Conservation (phyloP, 2,797 vertebrate genomes). For the Chrosomus eos region DNA sequence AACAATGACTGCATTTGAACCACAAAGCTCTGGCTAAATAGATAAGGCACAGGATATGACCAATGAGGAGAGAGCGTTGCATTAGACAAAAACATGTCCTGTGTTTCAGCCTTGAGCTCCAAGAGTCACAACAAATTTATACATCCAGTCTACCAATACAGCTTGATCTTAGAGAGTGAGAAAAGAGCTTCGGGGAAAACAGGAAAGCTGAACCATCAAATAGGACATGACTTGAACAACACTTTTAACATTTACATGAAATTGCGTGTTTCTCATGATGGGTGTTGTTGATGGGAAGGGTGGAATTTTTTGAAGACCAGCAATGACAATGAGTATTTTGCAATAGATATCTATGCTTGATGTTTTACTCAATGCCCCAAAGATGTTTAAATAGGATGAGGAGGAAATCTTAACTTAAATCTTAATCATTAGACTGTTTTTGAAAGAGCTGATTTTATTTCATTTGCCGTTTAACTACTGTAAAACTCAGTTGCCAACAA, state of each 20-base stretch:
- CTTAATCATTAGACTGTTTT: background rate
- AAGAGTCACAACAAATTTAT: conserved; percentile 19
- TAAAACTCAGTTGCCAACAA: background rate
- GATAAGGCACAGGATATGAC: conserved; percentile 58
- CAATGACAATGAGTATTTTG: conserved; percentile 16
- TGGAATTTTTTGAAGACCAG: conserved; percentile 3
- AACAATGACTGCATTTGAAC: conserved; percentile 4
- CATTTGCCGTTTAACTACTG: background rate
- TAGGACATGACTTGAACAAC: background rate
- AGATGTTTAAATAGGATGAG: background rate
- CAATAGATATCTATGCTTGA: background rate
- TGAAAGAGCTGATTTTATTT: background rate
- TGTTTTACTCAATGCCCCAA: background rate
- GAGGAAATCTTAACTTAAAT: background rate
- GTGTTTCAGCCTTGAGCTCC: background rate
- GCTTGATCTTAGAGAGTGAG: background rate
- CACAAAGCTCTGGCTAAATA: conserved; percentile 31
- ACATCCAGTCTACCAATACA: background rate
- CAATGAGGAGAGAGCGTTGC: conserved; percentile 30
- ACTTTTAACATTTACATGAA: background rate
- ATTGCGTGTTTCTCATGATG: background rate
- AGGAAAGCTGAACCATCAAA: background rate
- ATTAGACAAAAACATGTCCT: conserved; percentile 55
- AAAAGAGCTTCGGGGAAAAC: background rate
- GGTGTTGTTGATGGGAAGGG: conserved; percentile 15